Evolutionary conservation across 1,140 invertebrate species (phyloP).

Genomic region (Argopecten irradians): DNA sequence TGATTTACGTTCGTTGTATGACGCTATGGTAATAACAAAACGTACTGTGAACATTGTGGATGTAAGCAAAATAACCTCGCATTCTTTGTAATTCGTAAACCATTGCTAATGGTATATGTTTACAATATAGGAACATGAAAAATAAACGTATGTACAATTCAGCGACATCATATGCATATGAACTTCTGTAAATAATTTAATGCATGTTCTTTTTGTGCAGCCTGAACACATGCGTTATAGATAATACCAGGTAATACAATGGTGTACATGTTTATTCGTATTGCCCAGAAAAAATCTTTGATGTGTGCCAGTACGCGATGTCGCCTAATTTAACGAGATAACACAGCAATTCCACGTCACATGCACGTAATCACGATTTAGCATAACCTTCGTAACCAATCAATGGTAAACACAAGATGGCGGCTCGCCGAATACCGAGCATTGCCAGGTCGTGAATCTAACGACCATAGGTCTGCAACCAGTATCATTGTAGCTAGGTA

Average conservation of each 20-base stretch:
- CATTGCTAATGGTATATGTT: no score
- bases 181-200: no score
- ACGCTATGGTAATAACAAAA: no score
- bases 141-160: no score
- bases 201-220: no score
- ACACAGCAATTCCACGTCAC: conserved; percentile 1
- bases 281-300: neutral
- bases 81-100: no score
- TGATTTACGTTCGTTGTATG: no score
- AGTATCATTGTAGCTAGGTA: neutral
- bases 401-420: conserved; percentile 7
- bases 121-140: no score
- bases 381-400: neutral
- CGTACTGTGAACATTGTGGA: no score
- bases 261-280: neutral
- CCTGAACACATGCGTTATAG: neutral
- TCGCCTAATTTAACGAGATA: neutral
- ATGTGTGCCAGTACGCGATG: neutral
- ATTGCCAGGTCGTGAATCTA: conserved; percentile 15
- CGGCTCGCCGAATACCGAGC: neutral
- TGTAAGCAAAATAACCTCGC: no score
- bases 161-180: no score
- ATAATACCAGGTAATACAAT: neutral
- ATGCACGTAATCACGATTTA: conserved; percentile 2
- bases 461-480: neutral